A percentile compares a stretch with the other conserved stretches of the same genome.
Conservation (phyloP, 37 sponge, comb jelly and placozoan species). For the Dysidea cf. avara region DNA sequence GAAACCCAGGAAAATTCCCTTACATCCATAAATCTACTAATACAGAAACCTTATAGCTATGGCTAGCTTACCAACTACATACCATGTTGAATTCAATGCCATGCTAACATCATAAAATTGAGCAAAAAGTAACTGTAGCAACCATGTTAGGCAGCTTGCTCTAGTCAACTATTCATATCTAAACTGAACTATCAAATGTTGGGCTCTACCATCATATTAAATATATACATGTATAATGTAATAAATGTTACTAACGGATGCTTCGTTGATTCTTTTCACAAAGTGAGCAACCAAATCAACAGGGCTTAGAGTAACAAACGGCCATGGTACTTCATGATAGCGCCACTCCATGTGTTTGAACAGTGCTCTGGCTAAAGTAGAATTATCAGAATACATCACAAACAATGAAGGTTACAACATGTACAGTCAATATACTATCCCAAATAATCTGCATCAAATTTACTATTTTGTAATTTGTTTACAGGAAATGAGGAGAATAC, state of each 20-base stretch:
- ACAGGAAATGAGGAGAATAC: too few relatives aligned
- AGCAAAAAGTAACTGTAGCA: not conserved
- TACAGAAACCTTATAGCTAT: too few relatives aligned
- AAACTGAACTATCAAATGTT: not conserved
- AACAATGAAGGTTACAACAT: too few relatives aligned
- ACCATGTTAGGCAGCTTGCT: not conserved
- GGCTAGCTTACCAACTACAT: too few relatives aligned
- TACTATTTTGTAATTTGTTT: too few relatives aligned
- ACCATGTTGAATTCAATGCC: too few relatives aligned
- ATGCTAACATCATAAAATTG: too few relatives aligned
- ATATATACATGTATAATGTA: not conserved
- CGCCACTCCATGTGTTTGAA: conserved; percentile 83
- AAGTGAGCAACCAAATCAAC: conserved; percentile 58
- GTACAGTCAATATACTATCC: not conserved
- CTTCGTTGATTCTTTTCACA: conserved; percentile 86
- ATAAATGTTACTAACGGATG: conserved; percentile 70
- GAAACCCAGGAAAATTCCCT: too few relatives aligned
- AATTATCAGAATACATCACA: not conserved
- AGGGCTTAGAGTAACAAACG: conserved; percentile 56
- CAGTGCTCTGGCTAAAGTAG: conserved; percentile 51
- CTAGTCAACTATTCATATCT: not conserved
- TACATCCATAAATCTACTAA: too few relatives aligned
- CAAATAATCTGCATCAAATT: too few relatives aligned
- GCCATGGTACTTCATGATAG: conserved; percentile 81
- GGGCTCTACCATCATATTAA: not conserved